These are phyloP conservation scores for Willowsia nigromaculata DNA, from an alignment of 2,888 invertebrate species.

Conservation along the genomic window DNA sequence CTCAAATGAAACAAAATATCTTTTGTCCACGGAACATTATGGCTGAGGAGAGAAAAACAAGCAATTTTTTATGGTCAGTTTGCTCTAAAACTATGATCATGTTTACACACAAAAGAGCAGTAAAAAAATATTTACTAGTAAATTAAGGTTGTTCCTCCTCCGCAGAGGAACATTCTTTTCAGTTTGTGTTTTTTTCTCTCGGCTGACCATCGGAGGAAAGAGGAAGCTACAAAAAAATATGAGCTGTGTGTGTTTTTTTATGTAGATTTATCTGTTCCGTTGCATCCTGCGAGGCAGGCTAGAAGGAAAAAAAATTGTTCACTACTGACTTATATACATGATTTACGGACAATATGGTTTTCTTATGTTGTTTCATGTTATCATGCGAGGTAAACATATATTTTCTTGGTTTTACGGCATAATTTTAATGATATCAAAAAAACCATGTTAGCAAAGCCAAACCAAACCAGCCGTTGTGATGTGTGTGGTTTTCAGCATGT, in stretches of 20 bases:
- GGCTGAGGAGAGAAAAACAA: not conserved
- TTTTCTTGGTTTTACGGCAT: slow-evolving; percentile 33
- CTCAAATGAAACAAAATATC: not conserved
- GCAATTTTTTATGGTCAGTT: slow-evolving; percentile 57
- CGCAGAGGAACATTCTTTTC: not conserved
- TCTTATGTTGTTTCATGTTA: not conserved
- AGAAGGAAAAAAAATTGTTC: not conserved
- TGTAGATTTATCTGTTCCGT: slow-evolving; percentile 33
- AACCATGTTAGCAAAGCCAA: not conserved
- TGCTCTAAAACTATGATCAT: not conserved
- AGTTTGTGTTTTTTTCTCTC: not conserved
- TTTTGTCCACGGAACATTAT: not conserved
- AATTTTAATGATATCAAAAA: slow-evolving; percentile 28
- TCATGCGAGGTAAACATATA: not conserved
- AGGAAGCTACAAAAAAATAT: not conserved
- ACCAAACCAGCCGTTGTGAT: not conserved
- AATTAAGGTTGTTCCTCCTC: not conserved
- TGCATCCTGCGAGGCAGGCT: not conserved
- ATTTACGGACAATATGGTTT: not conserved
- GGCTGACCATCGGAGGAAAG: not conserved
- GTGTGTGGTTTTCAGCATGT: not conserved
- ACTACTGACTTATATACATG: not conserved
- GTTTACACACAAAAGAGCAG: not conserved
- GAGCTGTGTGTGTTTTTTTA: not conserved
- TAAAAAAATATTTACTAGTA: not conserved